phyloP scores from a whole-genome alignment of 2,113 vertebrate species.

The Heptranchias perlo region DNA sequence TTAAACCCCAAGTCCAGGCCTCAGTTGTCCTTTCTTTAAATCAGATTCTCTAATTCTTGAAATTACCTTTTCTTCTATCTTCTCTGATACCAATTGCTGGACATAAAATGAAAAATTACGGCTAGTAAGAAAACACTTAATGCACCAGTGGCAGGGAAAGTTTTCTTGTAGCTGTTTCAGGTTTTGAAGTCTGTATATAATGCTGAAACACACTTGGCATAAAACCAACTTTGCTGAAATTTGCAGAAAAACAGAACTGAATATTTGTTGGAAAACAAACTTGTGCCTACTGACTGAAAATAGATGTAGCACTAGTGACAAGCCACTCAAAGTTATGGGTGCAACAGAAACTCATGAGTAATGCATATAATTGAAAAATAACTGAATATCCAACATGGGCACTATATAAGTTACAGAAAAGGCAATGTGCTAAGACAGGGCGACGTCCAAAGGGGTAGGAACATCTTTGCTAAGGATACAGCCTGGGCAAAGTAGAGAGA shows the following conservation, averaged over 20 bases:
- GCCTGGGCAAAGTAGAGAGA: background rate
- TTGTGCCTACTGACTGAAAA: background rate
- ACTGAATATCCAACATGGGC: background rate
- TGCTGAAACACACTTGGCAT: background rate
- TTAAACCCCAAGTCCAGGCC: background rate
- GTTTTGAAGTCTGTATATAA: background rate
- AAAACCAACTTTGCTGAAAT: background rate
- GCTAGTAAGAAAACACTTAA: background rate
- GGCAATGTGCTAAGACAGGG: background rate
- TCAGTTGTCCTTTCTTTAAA: background rate
- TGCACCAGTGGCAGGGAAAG: background rate
- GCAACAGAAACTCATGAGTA: background rate
- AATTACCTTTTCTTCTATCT: background rate
- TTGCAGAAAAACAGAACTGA: background rate
- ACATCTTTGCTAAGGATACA: background rate
- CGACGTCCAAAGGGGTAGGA: background rate
- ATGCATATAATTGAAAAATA: background rate
- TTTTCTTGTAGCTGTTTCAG: background rate
- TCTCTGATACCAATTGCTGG: background rate
- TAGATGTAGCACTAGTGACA: background rate
- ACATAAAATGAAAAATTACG: background rate
- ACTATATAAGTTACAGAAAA: background rate
- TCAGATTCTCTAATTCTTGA: background rate
- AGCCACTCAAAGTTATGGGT: background rate
- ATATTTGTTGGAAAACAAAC: background rate